Evolutionary conservation across 1,140 invertebrate species (phyloP), one percentile per base, ranked within the genome.

Genomic region (Stegodyphus mimosarum): DNA sequence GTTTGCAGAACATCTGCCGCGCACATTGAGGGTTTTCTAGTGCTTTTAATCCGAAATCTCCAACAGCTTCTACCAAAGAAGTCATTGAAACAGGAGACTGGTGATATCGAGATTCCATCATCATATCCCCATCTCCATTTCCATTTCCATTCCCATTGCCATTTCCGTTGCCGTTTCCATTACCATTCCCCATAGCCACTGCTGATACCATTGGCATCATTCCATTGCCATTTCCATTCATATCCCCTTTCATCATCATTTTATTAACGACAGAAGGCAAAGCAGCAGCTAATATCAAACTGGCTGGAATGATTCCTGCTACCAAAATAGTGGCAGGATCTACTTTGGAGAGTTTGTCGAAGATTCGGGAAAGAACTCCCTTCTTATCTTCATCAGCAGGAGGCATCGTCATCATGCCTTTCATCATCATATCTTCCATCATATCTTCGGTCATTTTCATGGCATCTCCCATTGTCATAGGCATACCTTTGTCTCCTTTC

Each of bases 401-500:
- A 48, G 74, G 74, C 81, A 84, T 84, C 17, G 17, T 17, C 81
- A 84, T 84, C 73, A 75, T 76, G 13, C 15, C 66, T 18, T 75
- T 84, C 81, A 84, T 84, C 81, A 83, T 83, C 71, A 75, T 76
- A 0, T 75, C 73, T 50, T 67, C 64, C 81, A 84, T 84, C 72
- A 75, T 76, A 3, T 84, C 81, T 7, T 75, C 73, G 2, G 73
- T 53, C 73, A 75, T 75, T 49, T 75, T 84, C 73, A 75, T 75
- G 3, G 9, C 50, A 13, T 83, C 80, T 10, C 17, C 64, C 11
- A n/a, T 13, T 10, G 15, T n/a, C 64, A 13, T 67, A 7, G 64
- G 64, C 11, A 67, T 79, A 10, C 55, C 9, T 10, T 60, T 60
- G 5, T 60, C 66, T 11, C 51, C 72, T 75, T 49, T 50, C 81